phyloP scores from a whole-genome alignment of 2,113 vertebrate genomes.

The Bungarus multicinctus region DNA sequence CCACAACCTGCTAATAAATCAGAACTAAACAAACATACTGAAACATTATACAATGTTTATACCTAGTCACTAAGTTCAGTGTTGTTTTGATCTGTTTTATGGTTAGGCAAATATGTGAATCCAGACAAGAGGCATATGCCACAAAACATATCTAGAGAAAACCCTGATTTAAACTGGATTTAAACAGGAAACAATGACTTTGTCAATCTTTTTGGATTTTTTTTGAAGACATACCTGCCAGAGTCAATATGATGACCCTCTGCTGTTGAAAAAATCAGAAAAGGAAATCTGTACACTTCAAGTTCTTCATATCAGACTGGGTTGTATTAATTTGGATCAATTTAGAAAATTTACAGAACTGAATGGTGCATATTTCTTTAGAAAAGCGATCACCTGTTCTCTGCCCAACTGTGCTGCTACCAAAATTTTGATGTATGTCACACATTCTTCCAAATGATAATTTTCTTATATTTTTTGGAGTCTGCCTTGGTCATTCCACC shows the following conservation, averaged over 20 bases:
- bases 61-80: background rate
- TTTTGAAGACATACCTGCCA: background rate
- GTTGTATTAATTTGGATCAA: background rate
- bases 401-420: background rate
- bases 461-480: background rate
- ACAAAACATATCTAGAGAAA: background rate
- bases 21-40: background rate
- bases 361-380: background rate
- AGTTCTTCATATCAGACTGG: background rate
- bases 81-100: background rate
- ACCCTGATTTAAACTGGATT: background rate
- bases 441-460: background rate
- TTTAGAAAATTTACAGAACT: background rate
- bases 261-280: background rate
- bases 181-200: background rate
- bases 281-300: background rate
- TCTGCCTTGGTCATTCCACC: background rate
- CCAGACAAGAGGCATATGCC: background rate
- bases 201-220: background rate
- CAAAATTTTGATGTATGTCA: background rate
- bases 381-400: background rate
- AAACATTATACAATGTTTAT: background rate
- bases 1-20: background rate
- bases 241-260: background rate
- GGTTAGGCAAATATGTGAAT: background rate